Conservation (phyloP, 1,140 invertebrate species). For the Listronotus bonariensis region DNA sequence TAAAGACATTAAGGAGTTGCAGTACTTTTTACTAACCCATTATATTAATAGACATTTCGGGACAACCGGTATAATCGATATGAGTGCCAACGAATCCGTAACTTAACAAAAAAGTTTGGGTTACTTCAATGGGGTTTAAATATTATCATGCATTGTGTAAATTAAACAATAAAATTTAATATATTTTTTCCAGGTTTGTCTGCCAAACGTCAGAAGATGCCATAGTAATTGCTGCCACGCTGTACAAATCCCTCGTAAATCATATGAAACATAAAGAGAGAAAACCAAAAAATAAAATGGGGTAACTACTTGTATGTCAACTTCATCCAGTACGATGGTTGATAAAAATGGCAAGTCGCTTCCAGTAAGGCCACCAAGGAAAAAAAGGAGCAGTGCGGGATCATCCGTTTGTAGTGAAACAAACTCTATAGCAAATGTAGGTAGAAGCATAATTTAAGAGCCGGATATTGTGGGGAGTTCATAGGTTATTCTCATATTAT, state of each 20-base stretch:
- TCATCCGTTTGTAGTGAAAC: constrained; percentile 65
- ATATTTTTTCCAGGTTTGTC: constrained; percentile 66
- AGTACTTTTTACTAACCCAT: too few species aligned
- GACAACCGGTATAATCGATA: too few species aligned
- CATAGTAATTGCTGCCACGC: too few species aligned
- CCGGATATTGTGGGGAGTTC: too few species aligned
- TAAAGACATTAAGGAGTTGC: too few species aligned
- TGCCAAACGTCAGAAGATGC: constrained; percentile 81
- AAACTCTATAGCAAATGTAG: constrained; percentile 56
- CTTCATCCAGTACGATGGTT: constrained; percentile 46
- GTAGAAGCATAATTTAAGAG: constrained; percentile 22
- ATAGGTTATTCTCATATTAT: too few species aligned
- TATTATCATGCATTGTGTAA: too few species aligned
- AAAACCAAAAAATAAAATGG: constrained; percentile 70
- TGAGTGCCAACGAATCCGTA: too few species aligned
- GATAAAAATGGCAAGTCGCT: constrained; percentile 54
- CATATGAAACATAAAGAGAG: constrained; percentile 70
- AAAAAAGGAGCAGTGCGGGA: constrained; percentile 62
- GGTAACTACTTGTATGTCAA: constrained; percentile 54
- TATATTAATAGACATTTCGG: too few species aligned
- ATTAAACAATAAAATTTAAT: too few species aligned
- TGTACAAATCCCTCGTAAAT: constrained; percentile 63
- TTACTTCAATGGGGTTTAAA: too few species aligned
- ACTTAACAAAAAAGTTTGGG: too few species aligned
- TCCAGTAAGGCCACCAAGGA: constrained; percentile 64